A percentile compares a stretch with the other conserved stretches of the same genome.
Evolutionary conservation across 2,888 invertebrate genomes (phyloP).

Genomic region (Cyaniris semiargus): DNA sequence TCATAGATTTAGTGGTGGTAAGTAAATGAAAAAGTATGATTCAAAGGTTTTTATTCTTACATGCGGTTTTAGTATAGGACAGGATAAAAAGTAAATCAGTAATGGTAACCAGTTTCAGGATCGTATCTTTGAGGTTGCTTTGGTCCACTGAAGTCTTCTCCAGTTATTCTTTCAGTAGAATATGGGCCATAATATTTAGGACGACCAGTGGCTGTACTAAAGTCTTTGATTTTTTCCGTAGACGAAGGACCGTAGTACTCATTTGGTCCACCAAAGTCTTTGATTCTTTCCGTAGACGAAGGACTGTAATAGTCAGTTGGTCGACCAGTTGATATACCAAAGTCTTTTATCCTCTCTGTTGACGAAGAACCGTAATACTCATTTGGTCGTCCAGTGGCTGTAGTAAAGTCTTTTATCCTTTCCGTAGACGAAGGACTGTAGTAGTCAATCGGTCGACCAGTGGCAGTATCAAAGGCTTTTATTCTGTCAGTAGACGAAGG

Average conservation of each 20-base stretch:
- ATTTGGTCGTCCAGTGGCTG: neutral
- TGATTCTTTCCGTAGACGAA: neutral
- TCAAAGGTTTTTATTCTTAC: neutral
- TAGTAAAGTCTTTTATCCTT: neutral
- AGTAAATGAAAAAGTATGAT: neutral
- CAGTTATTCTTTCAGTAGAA: conserved; percentile 46
- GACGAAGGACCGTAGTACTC: neutral
- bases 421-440: neutral
- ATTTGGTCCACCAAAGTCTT: neutral
- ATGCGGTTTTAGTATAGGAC: neutral
- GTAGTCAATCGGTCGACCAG: neutral
- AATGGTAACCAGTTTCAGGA: conserved; percentile 62
- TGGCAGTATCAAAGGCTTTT: neutral
- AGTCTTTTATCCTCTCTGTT: neutral
- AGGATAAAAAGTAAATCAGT: conserved; percentile 44
- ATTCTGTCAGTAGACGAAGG: neutral
- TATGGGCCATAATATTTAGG: conserved; percentile 32
- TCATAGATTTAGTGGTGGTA: no score
- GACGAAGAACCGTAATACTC: neutral
- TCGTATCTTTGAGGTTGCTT: conserved; percentile 60
- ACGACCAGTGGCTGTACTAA: neutral
- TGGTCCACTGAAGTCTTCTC: conserved; percentile 67
- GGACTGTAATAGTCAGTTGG: neutral
- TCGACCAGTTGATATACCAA: neutral
- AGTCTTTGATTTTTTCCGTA: neutral